Conservation (phyloP, 2,888 invertebrate species). For the Pomacea canaliculata region DNA sequence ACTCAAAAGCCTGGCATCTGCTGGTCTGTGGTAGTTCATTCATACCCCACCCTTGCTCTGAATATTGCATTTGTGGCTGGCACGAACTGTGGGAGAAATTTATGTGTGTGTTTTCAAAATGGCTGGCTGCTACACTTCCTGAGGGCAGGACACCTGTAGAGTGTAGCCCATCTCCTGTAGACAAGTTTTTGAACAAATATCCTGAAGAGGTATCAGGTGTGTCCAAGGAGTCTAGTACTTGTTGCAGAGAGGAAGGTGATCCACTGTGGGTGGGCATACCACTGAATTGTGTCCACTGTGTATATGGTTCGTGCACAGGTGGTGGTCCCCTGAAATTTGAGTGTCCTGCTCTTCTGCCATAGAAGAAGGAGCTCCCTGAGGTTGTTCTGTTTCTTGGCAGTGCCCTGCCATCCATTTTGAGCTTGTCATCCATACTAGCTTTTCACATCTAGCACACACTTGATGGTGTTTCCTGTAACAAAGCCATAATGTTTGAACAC, state of each 20-base stretch:
- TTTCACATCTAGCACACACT: too few species aligned
- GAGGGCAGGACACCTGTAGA: background rate
- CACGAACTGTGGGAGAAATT: background rate
- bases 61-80: background rate
- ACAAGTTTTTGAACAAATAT: background rate
- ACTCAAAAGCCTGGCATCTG: slow-evolving; percentile 8
- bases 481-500: too few species aligned
- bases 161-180: background rate
- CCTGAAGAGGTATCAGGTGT: slow-evolving; percentile 15
- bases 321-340: slow-evolving; percentile 3
- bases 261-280: slow-evolving; percentile 46
- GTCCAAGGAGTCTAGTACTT: slow-evolving; percentile 31
- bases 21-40: background rate
- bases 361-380: background rate
- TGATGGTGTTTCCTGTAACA: too few species aligned
- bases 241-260: slow-evolving; percentile 26
- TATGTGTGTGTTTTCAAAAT: background rate
- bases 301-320: background rate
- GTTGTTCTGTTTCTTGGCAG: background rate
- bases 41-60: background rate
- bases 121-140: background rate
- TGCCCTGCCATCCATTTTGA: background rate
- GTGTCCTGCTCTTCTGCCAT: slow-evolving; percentile 1
- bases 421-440: background rate
- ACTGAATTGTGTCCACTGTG: slow-evolving; percentile 59